Conservation (phyloP, 2,888 invertebrate species). For the Gymnosoma rotundatum region DNA sequence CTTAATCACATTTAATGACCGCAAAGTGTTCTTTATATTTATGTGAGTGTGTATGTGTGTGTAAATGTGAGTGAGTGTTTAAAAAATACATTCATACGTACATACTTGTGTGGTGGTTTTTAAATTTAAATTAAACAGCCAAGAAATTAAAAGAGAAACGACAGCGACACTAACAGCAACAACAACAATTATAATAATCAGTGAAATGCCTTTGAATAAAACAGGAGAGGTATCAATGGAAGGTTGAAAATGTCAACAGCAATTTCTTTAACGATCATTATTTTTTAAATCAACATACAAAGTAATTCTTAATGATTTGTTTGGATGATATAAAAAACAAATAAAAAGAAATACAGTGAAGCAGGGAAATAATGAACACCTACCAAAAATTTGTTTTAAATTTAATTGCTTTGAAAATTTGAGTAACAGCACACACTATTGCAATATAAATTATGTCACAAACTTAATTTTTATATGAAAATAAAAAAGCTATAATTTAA, state of each 20-base stretch:
- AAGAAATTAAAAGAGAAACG: conserved; percentile 9
- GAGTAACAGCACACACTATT: too few relatives aligned
- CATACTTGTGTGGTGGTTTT: conserved; percentile 43
- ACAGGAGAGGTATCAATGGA: background rate
- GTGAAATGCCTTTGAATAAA: background rate
- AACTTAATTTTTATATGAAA: too few relatives aligned
- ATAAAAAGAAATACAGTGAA: background rate
- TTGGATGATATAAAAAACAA: conserved; percentile 8
- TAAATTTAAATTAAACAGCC: conserved; percentile 29
- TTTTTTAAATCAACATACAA: background rate
- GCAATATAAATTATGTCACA: too few relatives aligned
- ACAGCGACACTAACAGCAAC: too few relatives aligned
- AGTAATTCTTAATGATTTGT: background rate
- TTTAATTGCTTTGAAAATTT: too few relatives aligned
- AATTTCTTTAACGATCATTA: conserved; percentile 20
- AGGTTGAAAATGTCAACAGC: conserved; percentile 3
- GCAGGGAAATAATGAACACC: background rate
- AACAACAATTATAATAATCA: conserved; percentile 40
- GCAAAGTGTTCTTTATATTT: background rate
- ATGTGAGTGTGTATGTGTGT: conserved; percentile 45
- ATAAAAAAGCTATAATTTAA: too few relatives aligned
- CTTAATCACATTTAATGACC: conserved; percentile 80
- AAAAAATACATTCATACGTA: background rate
- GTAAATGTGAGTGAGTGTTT: background rate
- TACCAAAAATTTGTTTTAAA: background rate